Conservation (phyloP, 2,888 invertebrate species). For the Liposcelis brunnea region DNA sequence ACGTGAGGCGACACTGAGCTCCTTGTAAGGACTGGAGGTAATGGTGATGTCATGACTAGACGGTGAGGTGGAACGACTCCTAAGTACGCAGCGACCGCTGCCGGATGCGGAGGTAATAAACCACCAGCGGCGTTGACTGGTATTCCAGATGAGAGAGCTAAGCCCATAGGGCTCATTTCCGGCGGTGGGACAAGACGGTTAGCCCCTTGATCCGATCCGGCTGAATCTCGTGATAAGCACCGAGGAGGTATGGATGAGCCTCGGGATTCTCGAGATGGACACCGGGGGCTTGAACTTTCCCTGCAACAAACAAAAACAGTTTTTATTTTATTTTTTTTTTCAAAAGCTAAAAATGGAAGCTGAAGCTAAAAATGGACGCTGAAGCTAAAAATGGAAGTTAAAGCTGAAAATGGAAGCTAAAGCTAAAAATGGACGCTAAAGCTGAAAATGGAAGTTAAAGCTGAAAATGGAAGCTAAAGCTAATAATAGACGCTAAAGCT, state of each 20-base stretch:
- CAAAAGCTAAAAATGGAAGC: no score
- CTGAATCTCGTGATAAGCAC: slow-evolving; percentile 62
- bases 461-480: no score
- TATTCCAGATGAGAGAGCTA: neutral
- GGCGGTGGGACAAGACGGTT: slow-evolving; percentile 31
- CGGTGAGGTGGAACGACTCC: slow-evolving; percentile 51
- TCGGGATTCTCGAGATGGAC: slow-evolving; percentile 62
- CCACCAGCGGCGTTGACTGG: neutral
- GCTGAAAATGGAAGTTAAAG: no score
- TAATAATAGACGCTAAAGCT: no score
- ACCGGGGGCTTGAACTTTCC: slow-evolving; percentile 57
- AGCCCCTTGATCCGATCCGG: slow-evolving; percentile 44
- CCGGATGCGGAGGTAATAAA: slow-evolving; percentile 30
- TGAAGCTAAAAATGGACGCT: no score
- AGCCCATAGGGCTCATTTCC: slow-evolving; percentile 2
- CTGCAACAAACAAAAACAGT: slow-evolving; percentile 40
- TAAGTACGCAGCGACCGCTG: slow-evolving; percentile 17
- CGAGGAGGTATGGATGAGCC: slow-evolving; percentile 47
- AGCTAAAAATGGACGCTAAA: no score
- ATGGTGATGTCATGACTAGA: slow-evolving; percentile 45
- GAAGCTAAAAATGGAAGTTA: no score
- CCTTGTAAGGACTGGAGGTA: slow-evolving; percentile 28
- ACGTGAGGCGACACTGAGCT: slow-evolving; percentile 50
- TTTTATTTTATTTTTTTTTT: no score
- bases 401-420: no score